These are phyloP conservation scores for Pelecanoides urinatrix DNA, from an alignment of 2,113 vertebrate genomes.

Conservation along the genomic window DNA sequence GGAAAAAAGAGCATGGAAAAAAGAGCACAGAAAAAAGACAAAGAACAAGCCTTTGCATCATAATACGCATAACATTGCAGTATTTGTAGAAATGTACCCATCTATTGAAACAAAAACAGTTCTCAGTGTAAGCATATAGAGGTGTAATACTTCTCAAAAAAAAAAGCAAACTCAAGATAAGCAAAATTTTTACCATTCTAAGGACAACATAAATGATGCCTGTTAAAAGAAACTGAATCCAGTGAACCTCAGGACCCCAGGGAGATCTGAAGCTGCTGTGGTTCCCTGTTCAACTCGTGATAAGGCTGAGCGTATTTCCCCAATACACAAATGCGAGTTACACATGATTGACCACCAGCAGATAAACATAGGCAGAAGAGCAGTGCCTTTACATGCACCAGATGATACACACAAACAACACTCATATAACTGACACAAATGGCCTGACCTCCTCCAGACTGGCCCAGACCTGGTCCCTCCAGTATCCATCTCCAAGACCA, in stretches of 20 bases:
- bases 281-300: background rate
- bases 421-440: background rate
- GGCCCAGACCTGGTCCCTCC: background rate
- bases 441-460: background rate
- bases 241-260: background rate
- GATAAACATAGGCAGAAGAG: background rate
- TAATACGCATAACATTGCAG: background rate
- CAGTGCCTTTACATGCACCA: background rate
- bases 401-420: background rate
- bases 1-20: too few species aligned
- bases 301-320: background rate
- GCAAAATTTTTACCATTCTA: background rate
- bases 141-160: background rate
- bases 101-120: background rate
- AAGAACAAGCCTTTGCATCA: background rate
- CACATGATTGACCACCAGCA: background rate
- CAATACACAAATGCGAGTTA: fast-evolving
- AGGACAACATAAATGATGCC: background rate
- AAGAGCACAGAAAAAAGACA: background rate
- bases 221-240: background rate
- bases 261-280: background rate
- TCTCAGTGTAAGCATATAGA: background rate
- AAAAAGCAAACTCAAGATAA: background rate
- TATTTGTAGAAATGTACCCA: background rate
- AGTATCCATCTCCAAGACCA: background rate